Conservation (phyloP, 2,797 vertebrate genomes). For the Falco naumanni region DNA sequence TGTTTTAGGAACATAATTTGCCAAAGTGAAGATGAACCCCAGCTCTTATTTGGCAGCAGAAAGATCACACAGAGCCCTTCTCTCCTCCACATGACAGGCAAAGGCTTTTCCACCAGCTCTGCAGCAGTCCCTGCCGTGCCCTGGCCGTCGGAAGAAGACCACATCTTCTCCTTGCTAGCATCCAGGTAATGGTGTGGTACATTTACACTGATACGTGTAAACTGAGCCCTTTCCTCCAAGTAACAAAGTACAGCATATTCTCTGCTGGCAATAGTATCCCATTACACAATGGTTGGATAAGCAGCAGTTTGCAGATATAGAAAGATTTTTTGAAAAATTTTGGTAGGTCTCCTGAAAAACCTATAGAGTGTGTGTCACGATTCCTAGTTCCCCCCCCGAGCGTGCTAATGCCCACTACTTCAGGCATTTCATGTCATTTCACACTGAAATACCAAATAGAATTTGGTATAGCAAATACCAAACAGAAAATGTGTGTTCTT, state of each 20-base stretch:
- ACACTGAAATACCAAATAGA: no score
- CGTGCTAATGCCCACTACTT: not conserved
- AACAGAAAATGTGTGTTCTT: not conserved
- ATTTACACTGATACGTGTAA: not conserved
- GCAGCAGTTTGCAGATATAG: not conserved
- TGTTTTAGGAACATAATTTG: not conserved
- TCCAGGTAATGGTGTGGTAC: rapidly evolving
- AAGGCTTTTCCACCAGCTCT: not conserved
- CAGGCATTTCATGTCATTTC: not conserved
- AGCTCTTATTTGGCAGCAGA: not conserved
- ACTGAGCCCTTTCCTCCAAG: not conserved
- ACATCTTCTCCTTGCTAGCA: rapidly evolving
- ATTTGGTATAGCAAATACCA: no score
- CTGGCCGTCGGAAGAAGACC: not conserved
- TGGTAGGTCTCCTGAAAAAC: not conserved
- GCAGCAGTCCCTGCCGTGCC: not conserved
- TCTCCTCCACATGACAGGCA: not conserved
- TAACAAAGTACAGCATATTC: not conserved
- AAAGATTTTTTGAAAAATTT: not conserved
- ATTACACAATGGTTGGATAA: not conserved
- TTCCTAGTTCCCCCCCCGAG: not conserved
- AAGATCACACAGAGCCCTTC: not conserved
- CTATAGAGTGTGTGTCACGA: rapidly evolving
- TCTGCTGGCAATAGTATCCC: not conserved
- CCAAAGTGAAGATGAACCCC: not conserved